phyloP scores from a whole-genome alignment of 2,888 invertebrate genomes.

The Chironomus tentans region DNA sequence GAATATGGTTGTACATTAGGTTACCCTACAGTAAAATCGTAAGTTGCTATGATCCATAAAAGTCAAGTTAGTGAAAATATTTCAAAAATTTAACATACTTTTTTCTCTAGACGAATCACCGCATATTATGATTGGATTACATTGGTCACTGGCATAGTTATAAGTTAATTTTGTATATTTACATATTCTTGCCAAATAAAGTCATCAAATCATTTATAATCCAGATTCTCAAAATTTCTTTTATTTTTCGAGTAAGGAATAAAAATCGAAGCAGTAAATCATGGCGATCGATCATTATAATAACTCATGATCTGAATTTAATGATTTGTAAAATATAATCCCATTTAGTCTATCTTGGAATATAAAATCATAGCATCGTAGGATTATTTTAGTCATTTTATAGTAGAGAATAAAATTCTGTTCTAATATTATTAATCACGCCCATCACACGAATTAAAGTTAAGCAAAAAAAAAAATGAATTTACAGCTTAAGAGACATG shows the following conservation, averaged over 20 bases:
- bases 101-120: neutral
- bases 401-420: neutral
- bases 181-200: no score
- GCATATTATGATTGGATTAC: constrained; percentile 12
- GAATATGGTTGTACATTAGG: neutral
- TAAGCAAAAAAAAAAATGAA: no score
- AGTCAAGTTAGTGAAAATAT: neutral
- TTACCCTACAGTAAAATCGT: constrained; percentile 1
- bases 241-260: no score
- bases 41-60: neutral
- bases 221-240: no score
- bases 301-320: no score
- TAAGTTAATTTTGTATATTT: neutral
- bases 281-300: no score
- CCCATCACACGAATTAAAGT: neutral
- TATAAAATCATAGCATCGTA: neutral
- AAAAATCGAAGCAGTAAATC: no score
- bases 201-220: no score
- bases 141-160: neutral
- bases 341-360: no score
- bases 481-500: neutral
- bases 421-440: neutral
- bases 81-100: neutral
- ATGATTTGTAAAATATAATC: no score
- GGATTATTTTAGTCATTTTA: neutral